A percentile compares a stretch with the other conserved stretches of the same genome.
Conservation (phyloP, 2,113 vertebrate species). For the Muntiacus muntjak region DNA sequence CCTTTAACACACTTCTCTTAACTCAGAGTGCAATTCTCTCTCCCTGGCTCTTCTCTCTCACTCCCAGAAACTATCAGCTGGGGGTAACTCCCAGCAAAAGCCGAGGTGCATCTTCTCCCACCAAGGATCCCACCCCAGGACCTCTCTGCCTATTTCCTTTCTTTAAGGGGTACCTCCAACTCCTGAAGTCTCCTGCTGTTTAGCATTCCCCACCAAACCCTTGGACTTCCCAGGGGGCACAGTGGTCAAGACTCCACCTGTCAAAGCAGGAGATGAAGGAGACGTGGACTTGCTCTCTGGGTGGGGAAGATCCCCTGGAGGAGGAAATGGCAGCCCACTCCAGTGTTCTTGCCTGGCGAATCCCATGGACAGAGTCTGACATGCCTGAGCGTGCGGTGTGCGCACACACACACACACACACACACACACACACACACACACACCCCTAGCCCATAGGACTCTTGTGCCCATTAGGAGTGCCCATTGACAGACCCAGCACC, state of each 20-base stretch:
- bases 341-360: background rate
- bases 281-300: background rate
- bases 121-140: background rate
- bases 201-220: background rate
- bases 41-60: background rate
- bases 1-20: background rate
- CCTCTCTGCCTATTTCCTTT: background rate
- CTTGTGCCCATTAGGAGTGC: background rate
- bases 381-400: fast-evolving
- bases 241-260: background rate
- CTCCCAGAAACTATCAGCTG: background rate
- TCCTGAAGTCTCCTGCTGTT: background rate
- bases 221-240: background rate
- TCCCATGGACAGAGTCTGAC: background rate
- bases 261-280: background rate
- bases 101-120: background rate
- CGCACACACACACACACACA: fast-evolving
- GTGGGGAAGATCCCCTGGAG: background rate
- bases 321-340: background rate
- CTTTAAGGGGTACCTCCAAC: background rate
- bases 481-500: background rate
- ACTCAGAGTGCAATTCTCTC: background rate
- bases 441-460: fast-evolving
- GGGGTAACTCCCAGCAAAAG: background rate
- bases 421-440: background rate